Base-by-base conservation (phyloP, 2,113 vertebrate genomes). In the Dasyprocta punctata region DNA sequence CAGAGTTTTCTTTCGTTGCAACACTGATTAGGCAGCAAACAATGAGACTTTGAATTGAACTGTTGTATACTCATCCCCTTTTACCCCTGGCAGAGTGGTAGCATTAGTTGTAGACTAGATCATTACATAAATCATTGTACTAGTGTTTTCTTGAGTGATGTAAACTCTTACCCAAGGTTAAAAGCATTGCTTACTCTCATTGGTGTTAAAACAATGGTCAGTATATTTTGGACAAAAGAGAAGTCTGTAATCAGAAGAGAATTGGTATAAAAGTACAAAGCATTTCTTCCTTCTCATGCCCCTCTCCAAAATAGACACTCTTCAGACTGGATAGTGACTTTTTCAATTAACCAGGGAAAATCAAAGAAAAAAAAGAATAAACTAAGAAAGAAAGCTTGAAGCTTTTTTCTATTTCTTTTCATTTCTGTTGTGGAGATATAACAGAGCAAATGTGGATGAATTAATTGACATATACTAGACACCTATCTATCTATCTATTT, bases 91-190 rank as follows among this genome's bases (percentile, higher is more conserved):
- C 30, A 7, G 0, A 56, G 41, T 38, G 1, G 7, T 8, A 1
- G 19, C 44, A 17, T 12, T 20, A 20, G 3, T 33, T 58, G 2
- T 10, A 93, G 44, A 1, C 20, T 58, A 41, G 54, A 58, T 77
- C 33, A 47, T 69, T 75, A 73, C 1, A 71, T 7, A 93, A 52
- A 92, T 87, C 54, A 56, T 36, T 61, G 22, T 47, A 81, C 38
- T 87, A 41, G 80, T 95, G 20, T 92, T 94, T 94, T 63, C 30
- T 58, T 82, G 52, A 96, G 28, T 88, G 30, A 82, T 52, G 0
- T 16, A 73, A 90, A 88, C 41, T 88, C 5, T 24, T 5, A 0
- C 33, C 20, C 58, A 49, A 28, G n/a, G 38, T 82, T 89, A 58
- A 65, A 94, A 30, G 41, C 2, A 6, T 63, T 63, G 41, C 52